Evolutionary conservation across 2,888 invertebrate genomes (phyloP).

Genomic region (Lobophora halterata): DNA sequence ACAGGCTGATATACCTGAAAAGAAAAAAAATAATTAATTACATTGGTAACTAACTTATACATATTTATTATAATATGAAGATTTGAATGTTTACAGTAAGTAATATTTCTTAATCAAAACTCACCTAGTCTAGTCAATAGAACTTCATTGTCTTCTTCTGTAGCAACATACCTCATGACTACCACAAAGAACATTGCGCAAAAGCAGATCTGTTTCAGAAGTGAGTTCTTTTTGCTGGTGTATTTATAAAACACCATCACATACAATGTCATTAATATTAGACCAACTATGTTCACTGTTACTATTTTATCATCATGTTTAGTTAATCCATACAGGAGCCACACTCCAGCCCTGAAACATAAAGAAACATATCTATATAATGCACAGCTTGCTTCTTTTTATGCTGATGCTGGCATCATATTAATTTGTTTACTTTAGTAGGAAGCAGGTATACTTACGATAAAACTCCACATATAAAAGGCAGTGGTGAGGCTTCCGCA

Average conservation of each 20-base stretch:
- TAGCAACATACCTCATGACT: constrained; percentile 81
- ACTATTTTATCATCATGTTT: constrained; percentile 87
- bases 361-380: constrained; percentile 9
- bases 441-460: constrained; percentile 86
- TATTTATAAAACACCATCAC: constrained; percentile 86
- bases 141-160: constrained; percentile 73
- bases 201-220: constrained; percentile 82
- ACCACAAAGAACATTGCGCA: constrained; percentile 75
- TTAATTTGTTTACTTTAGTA: constrained; percentile 3
- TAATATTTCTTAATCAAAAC: no score
- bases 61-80: not conserved
- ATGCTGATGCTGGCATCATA: not conserved
- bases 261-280: constrained; percentile 85
- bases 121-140: constrained; percentile 84
- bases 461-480: constrained; percentile 88
- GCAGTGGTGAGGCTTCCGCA: constrained; percentile 87
- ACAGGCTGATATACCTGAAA: constrained; percentile 84
- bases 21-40: not conserved
- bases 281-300: constrained; percentile 88
- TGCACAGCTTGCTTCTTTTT: not conserved
- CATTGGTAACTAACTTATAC: not conserved
- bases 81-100: not conserved
- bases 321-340: constrained; percentile 90
- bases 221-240: constrained; percentile 84
- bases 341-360: constrained; percentile 84